These are phyloP conservation scores for Ornithoptera alexandrae DNA, from an alignment of 2,888 invertebrate genomes.

Conservation along the genomic window DNA sequence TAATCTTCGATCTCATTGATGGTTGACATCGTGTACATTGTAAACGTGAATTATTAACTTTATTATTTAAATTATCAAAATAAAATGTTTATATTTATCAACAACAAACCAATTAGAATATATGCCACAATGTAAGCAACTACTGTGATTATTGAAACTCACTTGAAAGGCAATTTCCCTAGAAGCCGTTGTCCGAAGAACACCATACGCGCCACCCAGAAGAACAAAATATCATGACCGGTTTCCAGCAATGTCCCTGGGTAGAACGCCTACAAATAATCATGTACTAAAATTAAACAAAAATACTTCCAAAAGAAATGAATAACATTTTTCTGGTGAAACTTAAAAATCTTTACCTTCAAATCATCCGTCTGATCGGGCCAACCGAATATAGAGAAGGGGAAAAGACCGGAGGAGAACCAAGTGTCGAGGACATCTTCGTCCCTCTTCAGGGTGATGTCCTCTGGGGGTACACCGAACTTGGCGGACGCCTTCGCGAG, in stretches of 20 bases:
- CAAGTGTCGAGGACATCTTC: constrained; percentile 99
- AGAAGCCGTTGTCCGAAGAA: constrained; percentile 96
- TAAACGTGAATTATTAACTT: too few species aligned
- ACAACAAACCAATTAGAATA: too few species aligned
- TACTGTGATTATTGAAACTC: constrained; percentile 38
- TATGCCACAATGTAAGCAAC: too few species aligned
- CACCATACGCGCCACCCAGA: constrained; percentile 99
- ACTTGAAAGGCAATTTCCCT: constrained; percentile 94
- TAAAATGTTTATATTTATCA: too few species aligned
- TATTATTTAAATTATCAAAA: too few species aligned
- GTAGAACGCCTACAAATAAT: constrained; percentile 86
- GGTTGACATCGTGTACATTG: too few species aligned
- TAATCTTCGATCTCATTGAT: too few species aligned
- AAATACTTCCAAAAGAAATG: too few species aligned
- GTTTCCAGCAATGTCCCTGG: constrained; percentile 96
- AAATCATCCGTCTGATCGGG: constrained; percentile 88
- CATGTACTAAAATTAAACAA: not conserved
- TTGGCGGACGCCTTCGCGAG: constrained; percentile 86
- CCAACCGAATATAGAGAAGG: constrained; percentile 99
- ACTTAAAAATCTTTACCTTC: constrained; percentile 58
- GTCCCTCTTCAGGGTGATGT: constrained; percentile 85
- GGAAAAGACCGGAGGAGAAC: constrained; percentile 98
- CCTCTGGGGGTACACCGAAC: constrained; percentile 79
- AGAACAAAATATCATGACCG: constrained; percentile 98
- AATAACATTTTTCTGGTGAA: too few species aligned